These are phyloP conservation scores for Platichthys flesus DNA, from an alignment of 2,113 vertebrate species.

Conservation along the genomic window DNA sequence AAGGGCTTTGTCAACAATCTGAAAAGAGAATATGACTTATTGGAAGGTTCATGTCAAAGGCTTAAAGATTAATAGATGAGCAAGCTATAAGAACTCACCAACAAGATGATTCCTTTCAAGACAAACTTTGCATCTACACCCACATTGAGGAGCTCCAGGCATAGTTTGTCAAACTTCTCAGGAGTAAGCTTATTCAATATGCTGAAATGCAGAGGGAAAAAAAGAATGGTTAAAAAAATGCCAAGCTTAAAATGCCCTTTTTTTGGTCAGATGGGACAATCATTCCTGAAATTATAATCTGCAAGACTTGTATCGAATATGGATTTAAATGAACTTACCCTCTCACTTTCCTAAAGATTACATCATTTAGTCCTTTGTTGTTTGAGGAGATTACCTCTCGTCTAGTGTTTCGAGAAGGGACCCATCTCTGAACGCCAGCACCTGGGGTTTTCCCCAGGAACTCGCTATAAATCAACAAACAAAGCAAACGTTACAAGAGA, in stretches of 20 bases:
- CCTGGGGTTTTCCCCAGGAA: slow-evolving; percentile 99
- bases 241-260: not conserved
- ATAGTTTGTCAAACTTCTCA: slow-evolving; percentile 99
- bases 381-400: slow-evolving; percentile 98
- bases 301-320: not conserved
- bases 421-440: slow-evolving; percentile 99
- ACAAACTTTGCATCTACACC: slow-evolving; percentile 99
- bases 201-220: slow-evolving; percentile 73
- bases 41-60: not conserved
- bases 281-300: too few relatives aligned
- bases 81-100: slow-evolving; percentile 84
- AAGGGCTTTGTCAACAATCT: slow-evolving; percentile 99
- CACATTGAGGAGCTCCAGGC: slow-evolving; percentile 99
- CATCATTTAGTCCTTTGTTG: slow-evolving; percentile 97
- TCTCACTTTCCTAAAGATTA: slow-evolving; percentile 99
- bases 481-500: not conserved
- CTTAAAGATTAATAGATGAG: too few relatives aligned
- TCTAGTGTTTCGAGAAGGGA: slow-evolving; percentile 99
- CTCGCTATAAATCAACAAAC: slow-evolving; percentile 85
- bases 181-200: slow-evolving; percentile 99
- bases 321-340: slow-evolving; percentile 81
- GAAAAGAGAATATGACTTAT: not conserved
- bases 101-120: slow-evolving; percentile 99
- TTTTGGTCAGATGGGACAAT: too few relatives aligned
- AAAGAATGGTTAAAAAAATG: not conserved